phyloP scores from a whole-genome alignment of 2,888 invertebrate genomes.

The Lasius fuliginosus region DNA sequence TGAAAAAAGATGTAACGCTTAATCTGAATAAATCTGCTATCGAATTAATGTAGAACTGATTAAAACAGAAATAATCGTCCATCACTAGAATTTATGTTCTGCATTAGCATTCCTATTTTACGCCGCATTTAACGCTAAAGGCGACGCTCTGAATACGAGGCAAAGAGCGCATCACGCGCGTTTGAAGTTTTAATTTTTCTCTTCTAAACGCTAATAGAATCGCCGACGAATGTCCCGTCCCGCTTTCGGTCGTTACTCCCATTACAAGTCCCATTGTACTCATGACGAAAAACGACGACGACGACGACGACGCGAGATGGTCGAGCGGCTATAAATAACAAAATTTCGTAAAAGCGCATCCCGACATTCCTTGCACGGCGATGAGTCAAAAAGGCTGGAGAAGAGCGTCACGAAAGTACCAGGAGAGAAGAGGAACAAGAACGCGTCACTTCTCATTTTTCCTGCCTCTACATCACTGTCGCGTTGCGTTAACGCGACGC shows the following conservation, averaged over 20 bases:
- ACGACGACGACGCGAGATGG: conserved; percentile 38
- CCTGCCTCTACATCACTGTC: conserved; percentile 75
- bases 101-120: conserved; percentile 10
- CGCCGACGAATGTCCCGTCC: background rate
- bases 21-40: background rate
- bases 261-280: conserved; percentile 58
- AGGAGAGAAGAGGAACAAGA: background rate
- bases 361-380: conserved; percentile 58
- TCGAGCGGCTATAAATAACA: conserved; percentile 71
- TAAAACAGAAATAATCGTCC: conserved; percentile 7
- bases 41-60: background rate
- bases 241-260: conserved; percentile 49
- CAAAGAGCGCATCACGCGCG: background rate
- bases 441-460: conserved; percentile 72
- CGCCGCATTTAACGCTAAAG: background rate
- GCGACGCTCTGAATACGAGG: background rate
- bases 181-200: conserved; percentile 58
- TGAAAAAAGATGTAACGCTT: background rate
- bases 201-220: conserved; percentile 41
- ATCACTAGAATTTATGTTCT: conserved; percentile 6
- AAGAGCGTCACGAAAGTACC: background rate
- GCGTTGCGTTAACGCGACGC: conserved; percentile 66
- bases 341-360: conserved; percentile 72
- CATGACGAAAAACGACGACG: conserved; percentile 21
- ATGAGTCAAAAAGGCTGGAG: conserved; percentile 57